Percentiles rank a stretch among this genome's conserved stretches.
Conservation (phyloP, 2,888 invertebrate species). For the Phaedon cochleariae region DNA sequence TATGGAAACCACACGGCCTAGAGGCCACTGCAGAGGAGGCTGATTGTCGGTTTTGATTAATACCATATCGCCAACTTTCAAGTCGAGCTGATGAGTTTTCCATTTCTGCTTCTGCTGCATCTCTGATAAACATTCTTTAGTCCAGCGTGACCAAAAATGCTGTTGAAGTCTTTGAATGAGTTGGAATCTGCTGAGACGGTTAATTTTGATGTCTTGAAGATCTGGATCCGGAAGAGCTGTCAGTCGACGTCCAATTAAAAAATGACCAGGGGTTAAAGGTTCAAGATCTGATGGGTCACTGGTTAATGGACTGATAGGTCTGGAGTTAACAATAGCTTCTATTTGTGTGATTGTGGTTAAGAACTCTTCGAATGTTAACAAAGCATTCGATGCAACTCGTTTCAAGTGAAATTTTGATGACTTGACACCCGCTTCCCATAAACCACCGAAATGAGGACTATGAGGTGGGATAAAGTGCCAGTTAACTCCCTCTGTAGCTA, state of each 20-base stretch:
- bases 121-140: neutral
- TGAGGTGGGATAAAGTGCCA: conserved; percentile 42
- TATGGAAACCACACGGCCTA: neutral
- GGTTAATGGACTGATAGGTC: conserved; percentile 45
- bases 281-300: conserved; percentile 43
- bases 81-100: neutral
- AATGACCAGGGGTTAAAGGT: conserved; percentile 45
- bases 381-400: too few species aligned
- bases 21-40: neutral
- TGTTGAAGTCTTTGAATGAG: conserved; percentile 37
- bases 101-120: neutral
- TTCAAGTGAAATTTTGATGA: too few species aligned
- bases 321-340: conserved; percentile 48
- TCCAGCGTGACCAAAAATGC: conserved; percentile 35
- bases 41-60: neutral
- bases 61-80: neutral
- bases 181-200: conserved; percentile 41
- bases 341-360: conserved; percentile 14
- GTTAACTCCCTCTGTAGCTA: conserved; percentile 15
- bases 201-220: conserved; percentile 22
- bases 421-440: too few species aligned
- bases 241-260: conserved; percentile 42
- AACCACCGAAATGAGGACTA: too few species aligned
- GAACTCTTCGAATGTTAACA: conserved; percentile 21
- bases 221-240: conserved; percentile 35